A percentile compares a stretch with the other conserved stretches of the same genome.
phyloP scores from a whole-genome alignment of 2,113 vertebrate species.

The Hystrix cristata region DNA sequence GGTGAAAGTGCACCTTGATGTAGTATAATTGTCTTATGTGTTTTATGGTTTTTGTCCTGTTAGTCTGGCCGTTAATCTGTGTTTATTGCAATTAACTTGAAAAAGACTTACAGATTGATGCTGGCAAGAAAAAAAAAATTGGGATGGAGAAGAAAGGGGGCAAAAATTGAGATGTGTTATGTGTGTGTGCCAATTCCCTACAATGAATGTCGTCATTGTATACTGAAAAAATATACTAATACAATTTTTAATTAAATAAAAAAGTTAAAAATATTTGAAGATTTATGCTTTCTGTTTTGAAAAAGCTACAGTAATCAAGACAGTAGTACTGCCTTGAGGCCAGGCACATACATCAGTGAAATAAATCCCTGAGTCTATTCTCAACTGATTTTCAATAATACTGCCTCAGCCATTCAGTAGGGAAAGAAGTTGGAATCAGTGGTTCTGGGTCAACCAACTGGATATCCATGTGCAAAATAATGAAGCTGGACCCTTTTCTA shows the following conservation, averaged over 20 bases:
- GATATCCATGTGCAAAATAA: neutral
- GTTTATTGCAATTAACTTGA: neutral
- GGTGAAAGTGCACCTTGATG: neutral
- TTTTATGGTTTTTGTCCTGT: neutral
- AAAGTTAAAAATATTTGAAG: neutral
- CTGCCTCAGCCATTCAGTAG: neutral
- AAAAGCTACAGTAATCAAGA: neutral
- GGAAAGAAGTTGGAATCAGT: neutral
- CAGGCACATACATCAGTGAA: neutral
- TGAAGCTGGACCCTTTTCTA: neutral
- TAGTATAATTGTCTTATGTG: neutral
- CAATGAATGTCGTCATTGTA: neutral
- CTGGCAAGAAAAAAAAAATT: neutral
- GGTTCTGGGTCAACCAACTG: neutral
- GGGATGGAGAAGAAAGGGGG: neutral
- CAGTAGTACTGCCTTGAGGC: neutral
- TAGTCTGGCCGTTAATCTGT: neutral
- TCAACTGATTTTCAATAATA: neutral
- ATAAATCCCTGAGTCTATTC: neutral
- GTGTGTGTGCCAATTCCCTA: neutral
- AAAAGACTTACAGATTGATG: neutral
- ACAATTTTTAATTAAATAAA: neutral
- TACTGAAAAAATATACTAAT: neutral
- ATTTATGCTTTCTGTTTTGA: constrained; percentile 2
- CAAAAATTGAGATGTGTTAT: neutral